phyloP scores from a whole-genome alignment of 2,113 vertebrate genomes.

The Parus major region DNA sequence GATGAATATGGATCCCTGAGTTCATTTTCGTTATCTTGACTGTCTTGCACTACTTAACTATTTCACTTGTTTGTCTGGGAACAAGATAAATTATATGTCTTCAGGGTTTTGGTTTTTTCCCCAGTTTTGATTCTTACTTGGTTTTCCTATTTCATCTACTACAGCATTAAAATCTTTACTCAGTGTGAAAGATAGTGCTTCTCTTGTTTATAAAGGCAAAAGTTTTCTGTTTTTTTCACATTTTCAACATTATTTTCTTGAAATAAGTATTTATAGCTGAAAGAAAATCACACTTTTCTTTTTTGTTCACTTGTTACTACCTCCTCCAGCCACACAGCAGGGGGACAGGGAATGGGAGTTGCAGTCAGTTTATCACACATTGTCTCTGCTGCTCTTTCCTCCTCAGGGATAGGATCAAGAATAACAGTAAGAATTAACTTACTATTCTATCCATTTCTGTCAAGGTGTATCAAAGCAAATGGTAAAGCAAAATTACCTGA shows the following conservation, averaged over 20 bases:
- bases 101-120: background rate
- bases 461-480: background rate
- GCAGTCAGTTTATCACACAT: background rate
- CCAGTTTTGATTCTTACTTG: background rate
- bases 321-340: rapidly evolving
- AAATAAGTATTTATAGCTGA: background rate
- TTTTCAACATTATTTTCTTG: background rate
- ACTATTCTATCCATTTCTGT: background rate
- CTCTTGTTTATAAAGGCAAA: background rate
- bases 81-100: background rate
- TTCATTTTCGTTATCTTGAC: background rate
- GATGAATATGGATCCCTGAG: background rate
- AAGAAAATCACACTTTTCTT: background rate
- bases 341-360: background rate
- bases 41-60: background rate
- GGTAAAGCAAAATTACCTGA: background rate
- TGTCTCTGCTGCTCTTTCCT: background rate
- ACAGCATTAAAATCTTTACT: background rate
- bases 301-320: background rate
- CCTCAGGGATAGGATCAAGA: background rate
- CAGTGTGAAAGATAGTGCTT: background rate
- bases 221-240: background rate
- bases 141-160: background rate
- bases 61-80: background rate
- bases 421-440: background rate